A percentile compares a stretch with the other conserved stretches of the same genome.
These are phyloP conservation scores for Bos indicus DNA, from an alignment of 2,113 vertebrate genomes.

Conservation along the genomic window DNA sequence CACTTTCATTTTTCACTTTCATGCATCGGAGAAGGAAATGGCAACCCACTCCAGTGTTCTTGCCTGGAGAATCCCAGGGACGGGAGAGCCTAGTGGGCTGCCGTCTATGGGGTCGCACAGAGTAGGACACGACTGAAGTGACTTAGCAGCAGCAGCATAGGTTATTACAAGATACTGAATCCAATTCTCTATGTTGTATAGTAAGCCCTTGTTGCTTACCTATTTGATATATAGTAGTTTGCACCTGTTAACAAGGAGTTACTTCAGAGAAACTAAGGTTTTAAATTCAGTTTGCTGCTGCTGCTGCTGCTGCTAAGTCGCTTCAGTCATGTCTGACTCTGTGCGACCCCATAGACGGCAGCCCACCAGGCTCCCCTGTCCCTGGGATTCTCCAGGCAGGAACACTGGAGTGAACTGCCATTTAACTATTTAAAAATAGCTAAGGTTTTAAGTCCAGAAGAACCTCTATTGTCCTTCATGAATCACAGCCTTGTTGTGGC, in stretches of 20 bases:
- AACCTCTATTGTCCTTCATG: not conserved
- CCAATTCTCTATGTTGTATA: not conserved
- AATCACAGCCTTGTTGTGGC: not conserved
- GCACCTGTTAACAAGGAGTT: not conserved
- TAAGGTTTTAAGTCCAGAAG: not conserved
- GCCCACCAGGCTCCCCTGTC: too few species aligned
- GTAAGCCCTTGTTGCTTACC: not conserved
- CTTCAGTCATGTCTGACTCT: too few species aligned
- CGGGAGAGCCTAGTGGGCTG: accelerated
- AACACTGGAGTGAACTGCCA: too few species aligned
- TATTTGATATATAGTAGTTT: not conserved
- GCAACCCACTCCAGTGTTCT: not conserved
- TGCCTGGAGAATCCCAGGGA: not conserved
- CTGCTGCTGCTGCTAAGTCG: too few species aligned
- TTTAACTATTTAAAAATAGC: not conserved
- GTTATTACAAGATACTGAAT: not conserved
- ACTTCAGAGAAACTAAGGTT: not conserved
- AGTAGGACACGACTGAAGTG: accelerated
- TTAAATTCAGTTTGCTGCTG: not conserved
- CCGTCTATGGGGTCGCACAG: accelerated
- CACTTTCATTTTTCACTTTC: too few species aligned
- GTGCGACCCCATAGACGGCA: too few species aligned
- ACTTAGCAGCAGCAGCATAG: not conserved
- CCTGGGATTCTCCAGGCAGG: too few species aligned
- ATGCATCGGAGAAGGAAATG: too few species aligned